phyloP scores from a whole-genome alignment of 2,113 vertebrate genomes.

The Planiliza haematocheilus region DNA sequence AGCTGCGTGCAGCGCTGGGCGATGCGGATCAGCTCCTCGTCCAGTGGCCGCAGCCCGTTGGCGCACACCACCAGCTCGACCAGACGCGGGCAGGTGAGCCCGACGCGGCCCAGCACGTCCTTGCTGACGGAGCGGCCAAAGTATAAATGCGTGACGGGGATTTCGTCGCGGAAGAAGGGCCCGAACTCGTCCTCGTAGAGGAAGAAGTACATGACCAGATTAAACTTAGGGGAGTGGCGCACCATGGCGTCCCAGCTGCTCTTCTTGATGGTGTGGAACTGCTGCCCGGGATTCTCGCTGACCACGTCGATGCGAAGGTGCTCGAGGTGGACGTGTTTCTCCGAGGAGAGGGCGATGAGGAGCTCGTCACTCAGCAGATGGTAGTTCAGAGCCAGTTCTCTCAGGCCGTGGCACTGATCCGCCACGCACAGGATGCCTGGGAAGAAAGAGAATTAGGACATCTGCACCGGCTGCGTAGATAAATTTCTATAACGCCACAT shows the following conservation, averaged over 20 bases:
- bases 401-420: constrained; percentile 94
- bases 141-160: constrained; percentile 94
- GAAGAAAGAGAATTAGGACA: not conserved
- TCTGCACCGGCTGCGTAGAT: not conserved
- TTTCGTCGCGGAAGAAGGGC: constrained; percentile 94
- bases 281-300: constrained; percentile 94
- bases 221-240: constrained; percentile 95
- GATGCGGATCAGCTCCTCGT: constrained; percentile 96
- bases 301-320: constrained; percentile 97
- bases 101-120: constrained; percentile 95
- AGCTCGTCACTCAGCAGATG: constrained; percentile 93
- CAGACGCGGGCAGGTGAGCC: constrained; percentile 92
- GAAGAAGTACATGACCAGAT: constrained; percentile 98
- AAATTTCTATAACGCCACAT: too few species aligned
- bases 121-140: constrained; percentile 96
- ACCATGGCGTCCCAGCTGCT: constrained; percentile 99
- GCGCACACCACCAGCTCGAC: constrained; percentile 97
- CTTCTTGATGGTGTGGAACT: constrained; percentile 95
- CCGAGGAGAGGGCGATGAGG: constrained; percentile 93
- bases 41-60: constrained; percentile 93
- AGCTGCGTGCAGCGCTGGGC: constrained; percentile 93
- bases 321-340: constrained; percentile 94
- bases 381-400: constrained; percentile 96
- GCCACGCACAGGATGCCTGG: constrained; percentile 84
- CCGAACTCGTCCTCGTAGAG: constrained; percentile 97